phyloP scores from a whole-genome alignment of 2,113 vertebrate species.

The Hypanus sabinus region DNA sequence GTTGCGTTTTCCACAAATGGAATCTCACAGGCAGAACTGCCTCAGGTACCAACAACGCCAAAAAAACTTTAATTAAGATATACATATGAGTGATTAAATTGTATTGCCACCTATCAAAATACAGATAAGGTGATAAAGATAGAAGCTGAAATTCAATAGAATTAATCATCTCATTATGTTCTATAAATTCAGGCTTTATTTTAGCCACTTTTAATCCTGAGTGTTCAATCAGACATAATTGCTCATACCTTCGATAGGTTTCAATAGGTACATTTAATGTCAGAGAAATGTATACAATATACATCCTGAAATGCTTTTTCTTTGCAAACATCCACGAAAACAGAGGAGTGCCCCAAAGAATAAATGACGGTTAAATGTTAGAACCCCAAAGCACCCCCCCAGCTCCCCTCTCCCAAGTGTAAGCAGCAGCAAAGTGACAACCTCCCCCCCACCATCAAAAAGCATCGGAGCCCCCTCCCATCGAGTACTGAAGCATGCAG shows the following conservation, averaged over 20 bases:
- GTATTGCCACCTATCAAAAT: not conserved
- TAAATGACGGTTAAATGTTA: too few species aligned
- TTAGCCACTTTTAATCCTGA: not conserved
- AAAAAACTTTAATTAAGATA: not conserved
- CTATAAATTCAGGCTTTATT: not conserved
- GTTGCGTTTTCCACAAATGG: not conserved
- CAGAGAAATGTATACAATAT: too few species aligned
- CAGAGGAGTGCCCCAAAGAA: too few species aligned
- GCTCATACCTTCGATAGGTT: not conserved
- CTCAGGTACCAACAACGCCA: not conserved
- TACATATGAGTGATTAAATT: slow-evolving; percentile 1
- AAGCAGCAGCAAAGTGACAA: too few species aligned
- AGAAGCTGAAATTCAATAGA: not conserved
- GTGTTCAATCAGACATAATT: not conserved
- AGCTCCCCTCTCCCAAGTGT: too few species aligned
- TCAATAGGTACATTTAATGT: too few species aligned
- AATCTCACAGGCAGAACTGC: not conserved
- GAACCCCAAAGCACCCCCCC: too few species aligned
- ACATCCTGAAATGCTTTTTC: too few species aligned
- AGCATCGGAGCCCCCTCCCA: too few species aligned
- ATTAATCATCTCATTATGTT: not conserved
- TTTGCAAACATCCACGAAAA: too few species aligned
- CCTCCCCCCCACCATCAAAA: too few species aligned
- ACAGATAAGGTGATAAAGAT: not conserved
- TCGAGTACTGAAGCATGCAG: too few species aligned